Base-by-base conservation (phyloP, 2,113 vertebrate genomes). In the Forbesichthys agassizii region DNA sequence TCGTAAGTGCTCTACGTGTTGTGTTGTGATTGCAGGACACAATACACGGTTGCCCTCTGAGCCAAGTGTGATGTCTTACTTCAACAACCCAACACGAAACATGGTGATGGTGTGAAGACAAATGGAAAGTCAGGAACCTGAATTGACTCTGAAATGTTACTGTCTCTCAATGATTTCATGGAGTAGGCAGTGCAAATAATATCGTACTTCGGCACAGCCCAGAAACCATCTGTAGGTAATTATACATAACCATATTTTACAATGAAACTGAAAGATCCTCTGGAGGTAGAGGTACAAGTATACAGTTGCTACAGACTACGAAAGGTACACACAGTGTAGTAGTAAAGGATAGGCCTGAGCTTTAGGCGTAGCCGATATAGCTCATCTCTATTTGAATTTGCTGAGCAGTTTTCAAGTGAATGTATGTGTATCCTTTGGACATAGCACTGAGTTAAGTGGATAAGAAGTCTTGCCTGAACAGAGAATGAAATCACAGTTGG, bases 401-500 rank as follows among this genome's bases (percentile, higher is more conserved):
- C 51, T 42, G 10, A 57, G 59, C 9, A 18, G 52, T 48, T 27
- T 48, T 66, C 11, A 58, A 64, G 64, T 59, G 27, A 10, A 68
- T 57, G 73, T 51, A 74, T 74, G 61, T 60, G 64, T 61, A 46
- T 20, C 56, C 48, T n/a, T 48, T 5, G 71, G 64, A 67, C 12
- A 51, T 49, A 60, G 61, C 48, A 64, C 52, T 73, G 63, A 67
- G 74, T 73, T 84, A 79, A 71, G 79, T 55, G 63, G 75, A 78
- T 78, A 65, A 82, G 56, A 8, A 65, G 56, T 33, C 61, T 52
- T 61, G 33, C 33, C 75, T 62, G 56, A 69, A 68, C 73, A 16
- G 10, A 66, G 57, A 58, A 58, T 52, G 88, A 89, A 89, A 90
- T 90, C 86, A 80, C 70, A 61, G 27, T 18, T 57, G 64, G 74